Evolutionary conservation across 2,888 invertebrate genomes (phyloP).

Genomic region (Ptycholaimellus sp.): DNA sequence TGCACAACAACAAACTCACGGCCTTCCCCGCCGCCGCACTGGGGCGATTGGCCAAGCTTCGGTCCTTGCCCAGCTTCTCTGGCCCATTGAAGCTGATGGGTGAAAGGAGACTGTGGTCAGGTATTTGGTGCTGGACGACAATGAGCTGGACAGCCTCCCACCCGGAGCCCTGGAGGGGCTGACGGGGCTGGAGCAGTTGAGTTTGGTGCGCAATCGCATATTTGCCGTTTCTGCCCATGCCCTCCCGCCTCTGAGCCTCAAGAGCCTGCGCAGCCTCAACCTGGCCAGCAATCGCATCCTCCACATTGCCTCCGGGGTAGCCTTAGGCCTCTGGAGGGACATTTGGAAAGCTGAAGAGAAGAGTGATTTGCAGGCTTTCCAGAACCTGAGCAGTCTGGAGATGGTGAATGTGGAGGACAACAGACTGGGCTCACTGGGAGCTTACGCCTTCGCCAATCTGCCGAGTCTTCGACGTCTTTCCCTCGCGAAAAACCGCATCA

Average conservation of each 20-base stretch:
- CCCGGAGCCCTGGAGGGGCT: slow-evolving; percentile 50
- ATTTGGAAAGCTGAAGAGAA: background rate
- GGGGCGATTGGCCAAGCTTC: slow-evolving; percentile 46
- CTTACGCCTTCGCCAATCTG: slow-evolving; percentile 37
- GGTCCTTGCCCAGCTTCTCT: no score
- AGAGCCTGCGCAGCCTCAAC: slow-evolving; percentile 14
- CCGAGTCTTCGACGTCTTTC: slow-evolving; percentile 42
- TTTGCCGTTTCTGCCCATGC: slow-evolving; percentile 14
- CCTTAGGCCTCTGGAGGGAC: slow-evolving; percentile 5
- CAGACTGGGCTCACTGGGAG: slow-evolving; percentile 12
- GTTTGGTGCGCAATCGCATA: slow-evolving; percentile 20
- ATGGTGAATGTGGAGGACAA: slow-evolving; percentile 38
- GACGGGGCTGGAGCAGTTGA: slow-evolving; percentile 29
- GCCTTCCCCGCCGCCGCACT: slow-evolving; percentile 54
- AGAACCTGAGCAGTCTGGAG: slow-evolving; percentile 28
- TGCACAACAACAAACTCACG: slow-evolving; percentile 43
- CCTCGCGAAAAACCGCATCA: slow-evolving; percentile 41
- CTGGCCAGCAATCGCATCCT: slow-evolving; percentile 15
- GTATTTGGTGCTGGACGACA: slow-evolving; percentile 74
- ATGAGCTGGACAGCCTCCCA: slow-evolving; percentile 57
- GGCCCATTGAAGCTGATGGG: no score
- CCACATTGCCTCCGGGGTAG: slow-evolving; percentile 9
- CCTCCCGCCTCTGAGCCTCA: slow-evolving; percentile 12
- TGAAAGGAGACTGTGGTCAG: no score
- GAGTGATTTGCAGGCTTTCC: slow-evolving; percentile 10